These are phyloP conservation scores for Cyanoliseus patagonus DNA, from an alignment of 2,113 vertebrate genomes.

Conservation along the genomic window DNA sequence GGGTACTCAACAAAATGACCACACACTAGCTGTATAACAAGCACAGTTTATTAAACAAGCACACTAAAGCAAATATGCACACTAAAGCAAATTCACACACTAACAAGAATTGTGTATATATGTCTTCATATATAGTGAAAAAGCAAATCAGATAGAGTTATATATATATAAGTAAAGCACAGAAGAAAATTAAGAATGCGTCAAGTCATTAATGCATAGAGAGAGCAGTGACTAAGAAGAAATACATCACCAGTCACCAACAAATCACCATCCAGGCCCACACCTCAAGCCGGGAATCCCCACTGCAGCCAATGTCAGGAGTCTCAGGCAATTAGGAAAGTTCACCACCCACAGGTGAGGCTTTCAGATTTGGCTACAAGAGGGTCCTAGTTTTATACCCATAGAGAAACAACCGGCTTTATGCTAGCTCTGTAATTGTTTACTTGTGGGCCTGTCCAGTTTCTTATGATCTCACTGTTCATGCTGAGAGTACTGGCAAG, in stretches of 20 bases:
- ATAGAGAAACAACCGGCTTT: neutral
- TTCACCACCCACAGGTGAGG: neutral
- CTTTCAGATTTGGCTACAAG: neutral
- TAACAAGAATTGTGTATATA: neutral
- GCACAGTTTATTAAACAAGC: neutral
- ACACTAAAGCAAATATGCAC: neutral
- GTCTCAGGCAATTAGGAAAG: neutral
- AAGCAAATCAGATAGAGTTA: neutral
- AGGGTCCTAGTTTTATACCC: neutral
- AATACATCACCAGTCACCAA: neutral
- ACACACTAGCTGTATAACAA: neutral
- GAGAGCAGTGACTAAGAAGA: neutral
- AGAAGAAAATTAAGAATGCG: neutral
- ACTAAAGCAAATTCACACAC: neutral
- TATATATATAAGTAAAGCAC: neutral
- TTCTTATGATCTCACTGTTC: neutral
- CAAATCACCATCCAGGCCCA: neutral
- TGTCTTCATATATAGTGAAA: neutral
- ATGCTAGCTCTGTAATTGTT: neutral
- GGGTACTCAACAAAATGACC: neutral
- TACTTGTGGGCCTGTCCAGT: neutral
- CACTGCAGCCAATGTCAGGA: neutral
- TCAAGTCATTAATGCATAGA: neutral
- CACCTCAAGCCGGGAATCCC: neutral
- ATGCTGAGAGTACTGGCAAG: neutral